A percentile compares a stretch with the other conserved stretches of the same genome.
Evolutionary conservation across 1,140 invertebrate species (phyloP).

Genomic region (Zaprionus lachaisei): DNA sequence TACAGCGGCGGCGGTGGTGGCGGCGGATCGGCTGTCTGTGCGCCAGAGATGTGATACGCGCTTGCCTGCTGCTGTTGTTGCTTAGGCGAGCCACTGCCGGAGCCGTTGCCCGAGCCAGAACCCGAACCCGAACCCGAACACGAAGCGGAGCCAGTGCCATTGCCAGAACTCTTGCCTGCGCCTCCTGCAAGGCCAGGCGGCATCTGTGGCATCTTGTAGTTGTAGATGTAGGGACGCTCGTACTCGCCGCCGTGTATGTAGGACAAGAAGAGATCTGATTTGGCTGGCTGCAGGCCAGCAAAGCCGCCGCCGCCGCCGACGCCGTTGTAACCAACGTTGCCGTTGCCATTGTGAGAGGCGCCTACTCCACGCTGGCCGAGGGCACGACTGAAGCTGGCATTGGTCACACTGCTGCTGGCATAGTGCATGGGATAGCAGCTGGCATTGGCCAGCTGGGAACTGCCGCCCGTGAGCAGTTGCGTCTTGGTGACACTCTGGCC

Average conservation of each 20-base stretch:
- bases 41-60: slow-evolving; percentile 82
- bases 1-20: slow-evolving; percentile 67
- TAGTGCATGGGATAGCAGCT: slow-evolving; percentile 75
- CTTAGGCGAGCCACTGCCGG: slow-evolving; percentile 47
- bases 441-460: slow-evolving; percentile 65
- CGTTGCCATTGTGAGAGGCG: not conserved
- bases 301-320: slow-evolving; percentile 30
- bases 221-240: slow-evolving; percentile 80
- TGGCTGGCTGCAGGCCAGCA: slow-evolving; percentile 73
- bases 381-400: slow-evolving; percentile 55
- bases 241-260: slow-evolving; percentile 79
- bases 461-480: slow-evolving; percentile 62
- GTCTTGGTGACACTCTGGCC: slow-evolving; percentile 79
- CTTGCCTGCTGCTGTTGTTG: slow-evolving; percentile 63
- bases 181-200: slow-evolving; percentile 33
- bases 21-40: slow-evolving; percentile 80
- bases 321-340: not conserved
- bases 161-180: too few relatives aligned
- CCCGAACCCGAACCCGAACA: not conserved
- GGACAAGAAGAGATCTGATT: slow-evolving; percentile 82
- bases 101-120: slow-evolving; percentile 17
- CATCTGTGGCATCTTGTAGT: slow-evolving; percentile 83
- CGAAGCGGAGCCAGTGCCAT: slow-evolving; percentile 25
- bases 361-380: slow-evolving; percentile 48
- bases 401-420: slow-evolving; percentile 59